Conservation (phyloP, 53 echinoderm and acorn worm species). For the Henricia sp. region DNA sequence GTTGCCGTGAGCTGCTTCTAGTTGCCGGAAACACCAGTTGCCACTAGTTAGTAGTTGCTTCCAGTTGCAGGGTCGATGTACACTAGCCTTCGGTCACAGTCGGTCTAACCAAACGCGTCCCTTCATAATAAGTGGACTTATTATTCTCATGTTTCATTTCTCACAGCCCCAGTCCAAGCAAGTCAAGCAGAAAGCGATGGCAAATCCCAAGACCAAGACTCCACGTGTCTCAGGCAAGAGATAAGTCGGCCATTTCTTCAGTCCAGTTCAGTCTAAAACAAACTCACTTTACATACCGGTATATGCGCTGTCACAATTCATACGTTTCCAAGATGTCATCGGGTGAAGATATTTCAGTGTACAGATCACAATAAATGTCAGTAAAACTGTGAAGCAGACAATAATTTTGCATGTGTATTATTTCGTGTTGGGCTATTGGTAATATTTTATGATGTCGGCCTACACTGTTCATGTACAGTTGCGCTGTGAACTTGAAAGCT, state of each 20-base stretch:
- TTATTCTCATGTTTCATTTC: neutral
- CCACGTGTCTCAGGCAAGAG: conserved; percentile 92
- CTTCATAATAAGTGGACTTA: no score
- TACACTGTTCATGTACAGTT: no score
- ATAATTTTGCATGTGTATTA: neutral
- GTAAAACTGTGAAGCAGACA: neutral
- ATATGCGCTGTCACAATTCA: neutral
- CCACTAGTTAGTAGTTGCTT: no score
- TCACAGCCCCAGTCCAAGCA: conserved; percentile 50
- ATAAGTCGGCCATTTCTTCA: conserved; percentile 53
- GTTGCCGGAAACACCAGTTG: no score
- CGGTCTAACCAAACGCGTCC: no score
- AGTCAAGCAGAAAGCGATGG: conserved; percentile 62
- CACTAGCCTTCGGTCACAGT: no score
- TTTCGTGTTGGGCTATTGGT: conserved; percentile 4
- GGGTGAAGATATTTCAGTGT: neutral
- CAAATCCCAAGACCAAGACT: conserved; percentile 74
- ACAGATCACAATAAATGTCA: conserved; percentile 43
- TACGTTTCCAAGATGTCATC: conserved; percentile 11
- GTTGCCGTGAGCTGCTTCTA: no score
- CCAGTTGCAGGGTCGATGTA: no score
- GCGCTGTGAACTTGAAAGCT: no score
- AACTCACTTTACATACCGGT: neutral
- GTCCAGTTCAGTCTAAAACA: neutral
- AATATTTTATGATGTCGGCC: no score